Evolutionary conservation across 2,888 invertebrate species (phyloP).

Genomic region (Napeogenes sylphis): DNA sequence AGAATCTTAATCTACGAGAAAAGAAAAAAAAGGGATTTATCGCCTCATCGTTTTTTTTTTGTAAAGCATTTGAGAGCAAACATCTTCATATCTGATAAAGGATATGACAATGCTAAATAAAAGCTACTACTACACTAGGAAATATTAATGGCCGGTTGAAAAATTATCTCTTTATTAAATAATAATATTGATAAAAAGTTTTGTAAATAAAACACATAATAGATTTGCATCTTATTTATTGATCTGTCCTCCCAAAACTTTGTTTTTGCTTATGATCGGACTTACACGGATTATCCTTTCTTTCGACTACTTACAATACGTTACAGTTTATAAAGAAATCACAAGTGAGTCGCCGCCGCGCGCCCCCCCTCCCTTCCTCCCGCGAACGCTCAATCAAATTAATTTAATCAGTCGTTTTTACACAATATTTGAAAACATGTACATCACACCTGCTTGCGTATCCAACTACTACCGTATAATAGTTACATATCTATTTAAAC

Average conservation of each 20-base stretch:
- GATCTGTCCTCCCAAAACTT: constrained; percentile 72
- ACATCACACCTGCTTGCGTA: constrained; percentile 33
- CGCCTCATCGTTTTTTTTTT: no score
- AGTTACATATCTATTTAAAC: background rate
- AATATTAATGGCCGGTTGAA: background rate
- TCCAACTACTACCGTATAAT: constrained; percentile 12
- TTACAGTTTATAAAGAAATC: constrained; percentile 77
- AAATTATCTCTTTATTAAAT: constrained; percentile 4
- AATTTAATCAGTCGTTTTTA: constrained; percentile 72
- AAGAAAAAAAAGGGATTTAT: no score
- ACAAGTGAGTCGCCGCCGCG: constrained; percentile 56
- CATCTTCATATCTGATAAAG: no score
- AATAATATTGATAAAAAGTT: constrained; percentile 5
- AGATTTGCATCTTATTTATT: constrained; percentile 76
- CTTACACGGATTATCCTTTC: constrained; percentile 72
- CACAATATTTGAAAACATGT: constrained; percentile 57
- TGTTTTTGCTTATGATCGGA: constrained; percentile 69
- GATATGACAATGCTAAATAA: no score
- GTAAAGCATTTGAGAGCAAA: no score
- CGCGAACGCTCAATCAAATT: constrained; percentile 45
- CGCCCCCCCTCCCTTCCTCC: constrained; percentile 42
- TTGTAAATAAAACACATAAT: constrained; percentile 56
- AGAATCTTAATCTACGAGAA: no score
- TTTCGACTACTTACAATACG: constrained; percentile 75
- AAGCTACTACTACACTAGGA: background rate